Base-by-base conservation (phyloP, 2,797 vertebrate species). In the Leuciscus waleckii region DNA sequence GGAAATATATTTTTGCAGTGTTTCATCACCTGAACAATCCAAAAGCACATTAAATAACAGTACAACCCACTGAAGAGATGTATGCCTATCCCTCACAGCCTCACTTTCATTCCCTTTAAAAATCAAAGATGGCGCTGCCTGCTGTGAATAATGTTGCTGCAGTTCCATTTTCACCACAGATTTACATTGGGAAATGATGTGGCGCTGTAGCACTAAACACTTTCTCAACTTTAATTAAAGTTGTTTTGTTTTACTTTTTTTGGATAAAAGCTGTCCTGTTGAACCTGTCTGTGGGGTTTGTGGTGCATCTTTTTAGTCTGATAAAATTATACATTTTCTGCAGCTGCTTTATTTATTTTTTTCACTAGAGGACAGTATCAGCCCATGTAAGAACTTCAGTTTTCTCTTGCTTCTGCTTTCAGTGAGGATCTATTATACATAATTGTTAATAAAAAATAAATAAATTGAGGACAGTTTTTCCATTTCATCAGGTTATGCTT, bases 351-450 rank as follows among this genome's bases (percentile, higher is more conserved):
- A 13, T 68, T 80, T 19, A 4, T 79, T 29, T 79, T 7, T 51
- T 67, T 35, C 78, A 68, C 78, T 46, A 80, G 78, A 80, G 78
- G 63, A 68, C 78, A 80, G 26, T 63, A 68, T 51, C 43, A 68
- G 43, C 41, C 7, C 11, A 80, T 19, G 6, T 4, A 79, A 63
- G 26, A 32, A 46, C 37, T 29, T 32, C 1, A 14, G 14, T 11
- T 79, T 19, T 14, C n/a, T 29, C 10, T 46, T 11, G 63, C 29
- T 29, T 23, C 19, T 9, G 4, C 10, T 51, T 63, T 51, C 10
- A 32, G 19, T 16, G 10, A 43, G 11, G 19, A 67, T 67, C 61
- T 35, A 8, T 67, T 23, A 58, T 61, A 56, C 54, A 39, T 26
- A 23, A 67, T 35, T 65, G 19, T 46, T 58, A 1, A 9, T 41